Percentiles rank a stretch among this genome's conserved stretches.
Conservation (phyloP, 2,113 vertebrate genomes). For the mouse (Mus musculus) region DNA sequence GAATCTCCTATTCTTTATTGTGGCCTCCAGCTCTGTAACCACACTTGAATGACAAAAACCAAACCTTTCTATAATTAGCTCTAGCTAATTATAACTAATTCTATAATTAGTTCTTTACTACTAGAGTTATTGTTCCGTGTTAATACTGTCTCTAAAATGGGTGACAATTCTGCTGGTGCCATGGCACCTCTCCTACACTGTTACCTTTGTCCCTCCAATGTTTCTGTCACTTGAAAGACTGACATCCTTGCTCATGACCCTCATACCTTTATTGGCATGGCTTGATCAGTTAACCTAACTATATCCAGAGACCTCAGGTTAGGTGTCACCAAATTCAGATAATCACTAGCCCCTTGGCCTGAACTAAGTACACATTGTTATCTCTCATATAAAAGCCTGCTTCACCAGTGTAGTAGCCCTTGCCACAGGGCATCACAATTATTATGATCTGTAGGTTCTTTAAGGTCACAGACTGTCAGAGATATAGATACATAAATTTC, state of each 20-base stretch:
- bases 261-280: neutral
- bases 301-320: neutral
- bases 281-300: neutral
- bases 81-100: too few species aligned
- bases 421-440: neutral
- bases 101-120: neutral
- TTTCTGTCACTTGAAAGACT: neutral
- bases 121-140: neutral
- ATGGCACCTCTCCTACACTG: neutral
- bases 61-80: neutral
- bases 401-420: neutral
- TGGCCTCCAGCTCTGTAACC: neutral
- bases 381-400: neutral
- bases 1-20: neutral
- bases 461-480: neutral
- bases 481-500: neutral
- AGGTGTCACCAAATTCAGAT: neutral
- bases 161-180: neutral
- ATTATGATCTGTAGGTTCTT: neutral
- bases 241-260: neutral
- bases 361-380: neutral
- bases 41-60: neutral
- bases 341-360: neutral
- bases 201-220: neutral
- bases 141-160: neutral